Percentiles rank a stretch among this genome's conserved stretches.
phyloP scores from a whole-genome alignment of 2,797 vertebrate genomes.

The Silurus aristotelis region DNA sequence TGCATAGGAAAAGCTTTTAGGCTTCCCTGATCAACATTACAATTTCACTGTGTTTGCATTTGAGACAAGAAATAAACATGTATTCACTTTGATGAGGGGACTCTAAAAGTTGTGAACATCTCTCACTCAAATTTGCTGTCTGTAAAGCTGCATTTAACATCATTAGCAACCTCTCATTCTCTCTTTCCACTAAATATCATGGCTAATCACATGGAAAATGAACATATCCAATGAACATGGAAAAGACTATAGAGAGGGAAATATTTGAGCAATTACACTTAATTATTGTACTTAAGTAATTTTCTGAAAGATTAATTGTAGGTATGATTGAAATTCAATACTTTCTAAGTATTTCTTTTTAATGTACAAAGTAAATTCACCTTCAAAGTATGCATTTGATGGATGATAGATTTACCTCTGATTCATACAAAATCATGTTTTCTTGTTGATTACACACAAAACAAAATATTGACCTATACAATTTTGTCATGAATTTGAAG shows the following conservation, averaged over 20 bases:
- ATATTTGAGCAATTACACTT: not conserved
- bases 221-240: not conserved
- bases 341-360: too few species aligned
- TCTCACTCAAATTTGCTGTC: not conserved
- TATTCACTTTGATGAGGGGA: not conserved
- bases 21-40: constrained; percentile 6
- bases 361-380: not conserved
- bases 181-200: not conserved
- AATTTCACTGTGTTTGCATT: not conserved
- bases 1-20: not conserved
- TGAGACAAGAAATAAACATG: not conserved
- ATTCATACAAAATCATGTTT: not conserved
- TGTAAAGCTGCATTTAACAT: too few species aligned
- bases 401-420: not conserved
- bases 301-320: not conserved
- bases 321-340: not conserved
- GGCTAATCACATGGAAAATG: not conserved
- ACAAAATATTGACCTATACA: not conserved
- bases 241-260: not conserved
- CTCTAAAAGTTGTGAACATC: not conserved
- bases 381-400: not conserved
- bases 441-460: not conserved
- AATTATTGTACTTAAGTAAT: not conserved
- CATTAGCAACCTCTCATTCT: not conserved
- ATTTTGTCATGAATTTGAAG: not conserved